Percentiles rank a stretch among this genome's conserved stretches.
Conservation (phyloP, 92 coral and sea anemone species). For the Parazoanthus atlanticus region DNA sequence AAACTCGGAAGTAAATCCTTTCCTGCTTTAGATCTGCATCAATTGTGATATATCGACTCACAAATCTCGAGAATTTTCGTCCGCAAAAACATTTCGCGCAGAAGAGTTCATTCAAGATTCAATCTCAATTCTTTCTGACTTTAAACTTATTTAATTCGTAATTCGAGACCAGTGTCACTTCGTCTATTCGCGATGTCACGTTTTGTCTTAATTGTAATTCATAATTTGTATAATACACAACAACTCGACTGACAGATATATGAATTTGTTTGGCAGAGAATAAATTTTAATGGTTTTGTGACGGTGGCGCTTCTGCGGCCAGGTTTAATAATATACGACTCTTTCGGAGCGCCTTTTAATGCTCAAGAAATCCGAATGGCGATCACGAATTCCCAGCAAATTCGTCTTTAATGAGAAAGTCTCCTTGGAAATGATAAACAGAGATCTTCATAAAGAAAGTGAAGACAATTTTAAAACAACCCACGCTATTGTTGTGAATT, state of each 20-base stretch:
- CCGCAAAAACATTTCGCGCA: too few species aligned
- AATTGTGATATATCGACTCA: background rate
- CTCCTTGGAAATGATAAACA: conserved; percentile 37
- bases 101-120: background rate
- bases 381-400: background rate
- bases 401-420: conserved; percentile 1
- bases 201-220: background rate
- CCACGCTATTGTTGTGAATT: conserved; percentile 2
- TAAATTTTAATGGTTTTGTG: background rate
- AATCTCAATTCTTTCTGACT: background rate
- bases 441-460: background rate
- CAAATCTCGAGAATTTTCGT: background rate
- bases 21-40: conserved; percentile 20
- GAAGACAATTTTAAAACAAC: background rate
- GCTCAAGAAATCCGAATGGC: background rate
- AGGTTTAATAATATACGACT: background rate
- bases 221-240: background rate
- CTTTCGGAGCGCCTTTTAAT: background rate
- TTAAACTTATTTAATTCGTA: background rate
- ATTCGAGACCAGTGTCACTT: background rate
- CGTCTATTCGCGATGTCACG: background rate
- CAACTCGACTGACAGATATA: background rate
- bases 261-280: background rate
- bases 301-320: background rate
- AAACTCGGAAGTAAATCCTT: conserved; percentile 11